These are phyloP conservation scores for Pelvicachromis taeniatus DNA, from an alignment of 2,113 vertebrate species.

Conservation along the genomic window DNA sequence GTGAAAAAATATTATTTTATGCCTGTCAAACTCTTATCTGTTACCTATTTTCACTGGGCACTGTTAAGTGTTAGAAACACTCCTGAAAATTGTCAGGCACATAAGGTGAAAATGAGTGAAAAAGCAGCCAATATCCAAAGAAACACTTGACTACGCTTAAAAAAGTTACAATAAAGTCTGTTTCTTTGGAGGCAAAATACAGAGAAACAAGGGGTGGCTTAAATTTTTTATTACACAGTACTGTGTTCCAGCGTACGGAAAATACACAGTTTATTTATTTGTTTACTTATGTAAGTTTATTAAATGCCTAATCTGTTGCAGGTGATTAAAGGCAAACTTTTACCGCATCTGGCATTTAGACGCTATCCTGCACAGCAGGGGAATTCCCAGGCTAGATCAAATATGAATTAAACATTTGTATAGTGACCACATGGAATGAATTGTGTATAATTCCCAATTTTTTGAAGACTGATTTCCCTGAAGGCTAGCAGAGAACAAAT, in stretches of 20 bases:
- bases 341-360: neutral
- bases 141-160: neutral
- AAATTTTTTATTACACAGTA: neutral
- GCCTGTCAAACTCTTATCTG: neutral
- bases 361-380: neutral
- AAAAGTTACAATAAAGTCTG: neutral
- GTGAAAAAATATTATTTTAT: neutral
- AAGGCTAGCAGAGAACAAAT: slow-evolving; percentile 15
- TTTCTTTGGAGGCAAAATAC: neutral
- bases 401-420: slow-evolving; percentile 39
- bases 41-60: neutral
- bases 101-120: neutral
- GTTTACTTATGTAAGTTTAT: neutral
- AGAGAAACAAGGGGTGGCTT: neutral
- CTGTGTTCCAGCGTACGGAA: neutral
- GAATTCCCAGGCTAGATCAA: slow-evolving; percentile 3
- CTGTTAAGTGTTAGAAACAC: neutral
- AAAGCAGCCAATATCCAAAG: neutral
- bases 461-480: slow-evolving; percentile 21
- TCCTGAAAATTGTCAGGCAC: neutral
- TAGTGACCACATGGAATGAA: slow-evolving; percentile 24
- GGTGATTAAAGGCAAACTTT: neutral
- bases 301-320: neutral
- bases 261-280: neutral
- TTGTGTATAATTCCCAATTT: slow-evolving; percentile 1